These are phyloP conservation scores for Gymnosoma rotundatum DNA, from an alignment of 2,888 invertebrate species.

Conservation along the genomic window DNA sequence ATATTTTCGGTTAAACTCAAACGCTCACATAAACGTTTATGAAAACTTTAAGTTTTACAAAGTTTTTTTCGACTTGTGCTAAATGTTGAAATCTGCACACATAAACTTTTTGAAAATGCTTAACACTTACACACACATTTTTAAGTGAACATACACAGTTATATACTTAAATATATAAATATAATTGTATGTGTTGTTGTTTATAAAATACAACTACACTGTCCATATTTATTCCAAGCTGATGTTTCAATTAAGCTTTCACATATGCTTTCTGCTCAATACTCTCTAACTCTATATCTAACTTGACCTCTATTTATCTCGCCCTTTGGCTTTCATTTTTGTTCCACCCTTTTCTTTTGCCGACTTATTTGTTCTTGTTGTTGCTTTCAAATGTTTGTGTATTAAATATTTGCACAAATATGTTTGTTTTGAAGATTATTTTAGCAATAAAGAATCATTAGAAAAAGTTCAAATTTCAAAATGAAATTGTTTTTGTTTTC, in stretches of 20 bases:
- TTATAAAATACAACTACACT: too few species aligned
- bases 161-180: background rate
- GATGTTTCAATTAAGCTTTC: constrained; percentile 63
- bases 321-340: too few species aligned
- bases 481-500: background rate
- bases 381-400: constrained; percentile 38
- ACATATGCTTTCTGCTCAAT: constrained; percentile 10
- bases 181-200: background rate
- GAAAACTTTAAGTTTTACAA: background rate
- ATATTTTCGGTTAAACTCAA: constrained; percentile 32
- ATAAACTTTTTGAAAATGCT: background rate
- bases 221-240: constrained; percentile 54
- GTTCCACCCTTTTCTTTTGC: background rate
- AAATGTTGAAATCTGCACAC: background rate
- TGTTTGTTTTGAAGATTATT: constrained; percentile 10
- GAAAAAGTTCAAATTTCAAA: background rate
- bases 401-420: background rate
- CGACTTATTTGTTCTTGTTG: constrained; percentile 5
- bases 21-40: background rate
- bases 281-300: too few species aligned
- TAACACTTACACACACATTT: too few species aligned
- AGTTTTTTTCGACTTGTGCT: background rate
- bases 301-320: too few species aligned
- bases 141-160: too few species aligned
- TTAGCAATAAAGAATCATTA: background rate